Evolutionary conservation across 2,888 invertebrate genomes (phyloP).

Genomic region (Leistus spinibarbis): DNA sequence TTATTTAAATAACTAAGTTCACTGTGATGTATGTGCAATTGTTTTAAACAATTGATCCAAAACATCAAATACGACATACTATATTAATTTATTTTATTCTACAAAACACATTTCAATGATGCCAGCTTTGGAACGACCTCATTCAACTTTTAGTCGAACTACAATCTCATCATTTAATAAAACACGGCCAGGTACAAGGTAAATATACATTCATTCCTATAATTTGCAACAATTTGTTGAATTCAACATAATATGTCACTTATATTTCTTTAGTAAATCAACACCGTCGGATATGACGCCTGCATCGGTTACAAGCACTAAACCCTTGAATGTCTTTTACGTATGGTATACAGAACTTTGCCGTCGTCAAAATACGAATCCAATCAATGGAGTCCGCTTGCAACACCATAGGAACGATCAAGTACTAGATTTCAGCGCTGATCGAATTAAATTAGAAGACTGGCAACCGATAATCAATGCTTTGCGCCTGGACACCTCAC

Average conservation of each 20-base stretch:
- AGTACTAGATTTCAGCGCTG: constrained; percentile 70
- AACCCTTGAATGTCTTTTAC: constrained; percentile 54
- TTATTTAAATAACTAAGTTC: neutral
- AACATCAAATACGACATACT: neutral
- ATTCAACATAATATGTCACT: neutral
- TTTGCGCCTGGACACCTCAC: constrained; percentile 71
- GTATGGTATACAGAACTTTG: constrained; percentile 57
- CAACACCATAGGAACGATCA: constrained; percentile 53
- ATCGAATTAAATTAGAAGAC: constrained; percentile 75
- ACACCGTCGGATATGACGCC: neutral
- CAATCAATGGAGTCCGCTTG: constrained; percentile 52
- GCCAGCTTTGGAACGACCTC: neutral
- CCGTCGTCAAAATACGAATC: constrained; percentile 52
- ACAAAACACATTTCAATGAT: neutral
- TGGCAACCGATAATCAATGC: constrained; percentile 79
- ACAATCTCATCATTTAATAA: neutral
- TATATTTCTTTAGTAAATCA: neutral
- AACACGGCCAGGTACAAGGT: neutral
- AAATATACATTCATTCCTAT: neutral
- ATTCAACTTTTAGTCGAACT: neutral
- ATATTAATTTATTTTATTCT: neutral
- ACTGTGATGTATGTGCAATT: neutral
- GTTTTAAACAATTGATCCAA: neutral
- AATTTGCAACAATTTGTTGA: neutral
- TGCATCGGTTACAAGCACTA: neutral